Evolutionary conservation across 2,888 invertebrate genomes (phyloP), one percentile per base, ranked within the genome.

Genomic region (Leucoptera coffeella): DNA sequence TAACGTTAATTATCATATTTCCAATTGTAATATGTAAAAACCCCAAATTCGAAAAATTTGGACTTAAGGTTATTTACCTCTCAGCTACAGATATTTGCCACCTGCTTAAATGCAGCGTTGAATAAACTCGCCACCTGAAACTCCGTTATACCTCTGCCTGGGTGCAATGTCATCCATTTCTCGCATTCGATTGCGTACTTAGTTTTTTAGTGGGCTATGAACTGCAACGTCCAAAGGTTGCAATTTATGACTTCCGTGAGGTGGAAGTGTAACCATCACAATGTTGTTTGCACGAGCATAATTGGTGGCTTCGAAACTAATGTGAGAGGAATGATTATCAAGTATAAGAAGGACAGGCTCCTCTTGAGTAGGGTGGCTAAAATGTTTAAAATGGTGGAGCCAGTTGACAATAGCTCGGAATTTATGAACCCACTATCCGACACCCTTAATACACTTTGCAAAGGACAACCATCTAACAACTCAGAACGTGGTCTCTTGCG

Each of bases 381-480:
- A 24, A 14, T 32, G 13, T 8, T 21, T 26, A 38, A 42, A 42
- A 24, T 38, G 38, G 23, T 15, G 7, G 9, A 43, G 29, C 35
- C 38, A 39, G 17, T 36, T 35, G 28, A 34, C 15, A 31, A 42
- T 14, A 40, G 28, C 17, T 39, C 27, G 27, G 41, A 43, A 29
- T 38, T 36, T 10, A 35, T 41, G 43, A 41, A 38, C 3, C 32
- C 31, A 30, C 32, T 33, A 15, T 36, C 26, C 9, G 41, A 40
- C 26, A 37, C 41, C 23, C 28, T 30, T 27, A 41, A 42, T 17
- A 33, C 9, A n/a, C 32, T 30, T 12, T 30, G 30, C 14, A 19
- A 15, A 12, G 32, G 32, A 10, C 32, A 33, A 29, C 37, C 37
- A 26, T 30, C 30, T 32, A 35, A 35, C 15, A 38, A 32, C 17